phyloP scores from a whole-genome alignment of 2,797 vertebrate genomes.

The Pelobates cultripes region DNA sequence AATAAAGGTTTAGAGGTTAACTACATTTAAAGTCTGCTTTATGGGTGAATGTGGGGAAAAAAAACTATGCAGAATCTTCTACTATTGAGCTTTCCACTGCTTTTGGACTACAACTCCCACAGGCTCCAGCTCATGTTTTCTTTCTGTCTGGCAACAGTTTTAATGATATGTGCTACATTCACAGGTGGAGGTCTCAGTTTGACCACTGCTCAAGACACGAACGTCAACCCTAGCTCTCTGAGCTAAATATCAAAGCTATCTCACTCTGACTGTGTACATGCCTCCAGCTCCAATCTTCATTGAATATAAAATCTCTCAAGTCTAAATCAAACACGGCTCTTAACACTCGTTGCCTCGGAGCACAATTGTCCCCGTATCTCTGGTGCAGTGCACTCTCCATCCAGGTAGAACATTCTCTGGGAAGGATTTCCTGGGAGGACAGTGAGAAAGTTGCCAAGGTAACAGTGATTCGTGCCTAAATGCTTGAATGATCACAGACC shows the following conservation, averaged over 20 bases:
- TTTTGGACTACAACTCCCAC: too few relatives aligned
- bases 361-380: slow-evolving; percentile 6
- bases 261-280: background rate
- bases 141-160: too few relatives aligned
- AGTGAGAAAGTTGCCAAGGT: slow-evolving; percentile 53
- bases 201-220: too few relatives aligned
- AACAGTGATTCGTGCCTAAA: slow-evolving; percentile 52
- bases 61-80: too few relatives aligned
- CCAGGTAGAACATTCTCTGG: slow-evolving; percentile 38
- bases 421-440: slow-evolving; percentile 45
- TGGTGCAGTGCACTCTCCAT: slow-evolving; percentile 13
- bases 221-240: background rate
- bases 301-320: background rate
- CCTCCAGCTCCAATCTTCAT: background rate
- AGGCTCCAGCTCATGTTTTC: too few relatives aligned
- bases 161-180: too few relatives aligned
- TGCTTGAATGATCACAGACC: slow-evolving; percentile 29
- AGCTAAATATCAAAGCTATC: background rate
- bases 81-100: too few relatives aligned
- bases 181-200: too few relatives aligned
- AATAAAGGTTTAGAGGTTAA: too few relatives aligned
- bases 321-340: background rate
- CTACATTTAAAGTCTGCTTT: too few relatives aligned
- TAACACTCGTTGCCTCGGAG: background rate
- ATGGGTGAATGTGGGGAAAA: too few relatives aligned